Evolutionary conservation across 2,888 invertebrate genomes (phyloP).

Genomic region (Acanthosepion lycidas): DNA sequence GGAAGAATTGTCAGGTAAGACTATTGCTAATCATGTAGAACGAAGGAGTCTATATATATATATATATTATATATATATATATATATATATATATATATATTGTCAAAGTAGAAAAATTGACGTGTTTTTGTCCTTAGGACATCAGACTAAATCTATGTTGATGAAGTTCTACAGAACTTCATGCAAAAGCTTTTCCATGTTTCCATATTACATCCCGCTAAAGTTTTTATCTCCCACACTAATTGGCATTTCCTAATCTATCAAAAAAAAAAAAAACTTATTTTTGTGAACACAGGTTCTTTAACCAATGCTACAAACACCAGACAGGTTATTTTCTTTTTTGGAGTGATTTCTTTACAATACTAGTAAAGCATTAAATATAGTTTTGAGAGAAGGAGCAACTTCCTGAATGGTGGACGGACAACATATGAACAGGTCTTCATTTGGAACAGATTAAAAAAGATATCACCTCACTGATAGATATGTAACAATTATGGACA

Average conservation of each 20-base stretch:
- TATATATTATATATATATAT: no score
- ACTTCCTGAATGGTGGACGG: slow-evolving; percentile 33
- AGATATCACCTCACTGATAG: not conserved
- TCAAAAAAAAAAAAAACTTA: not conserved
- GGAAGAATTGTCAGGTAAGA: not conserved
- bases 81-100: no score
- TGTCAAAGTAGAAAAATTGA: no score
- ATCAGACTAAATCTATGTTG: no score
- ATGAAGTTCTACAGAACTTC: no score
- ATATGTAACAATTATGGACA: slow-evolving; percentile 2
- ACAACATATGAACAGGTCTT: not conserved
- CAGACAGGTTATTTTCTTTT: slow-evolving; percentile 23
- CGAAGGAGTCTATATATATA: no score
- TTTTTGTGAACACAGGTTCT: not conserved
- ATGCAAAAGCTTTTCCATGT: no score
- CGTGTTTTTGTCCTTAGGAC: no score
- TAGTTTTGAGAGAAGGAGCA: not conserved
- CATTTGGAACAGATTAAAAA: no score
- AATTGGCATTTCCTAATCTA: not conserved
- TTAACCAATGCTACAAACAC: not conserved
- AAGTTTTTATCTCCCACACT: no score
- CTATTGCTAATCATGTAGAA: no score
- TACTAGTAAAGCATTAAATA: not conserved
- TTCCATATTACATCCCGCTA: no score
- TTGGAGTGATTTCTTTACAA: not conserved